Conservation (phyloP, 2,113 vertebrate genomes). For the Porphyrio hochstetteri region DNA sequence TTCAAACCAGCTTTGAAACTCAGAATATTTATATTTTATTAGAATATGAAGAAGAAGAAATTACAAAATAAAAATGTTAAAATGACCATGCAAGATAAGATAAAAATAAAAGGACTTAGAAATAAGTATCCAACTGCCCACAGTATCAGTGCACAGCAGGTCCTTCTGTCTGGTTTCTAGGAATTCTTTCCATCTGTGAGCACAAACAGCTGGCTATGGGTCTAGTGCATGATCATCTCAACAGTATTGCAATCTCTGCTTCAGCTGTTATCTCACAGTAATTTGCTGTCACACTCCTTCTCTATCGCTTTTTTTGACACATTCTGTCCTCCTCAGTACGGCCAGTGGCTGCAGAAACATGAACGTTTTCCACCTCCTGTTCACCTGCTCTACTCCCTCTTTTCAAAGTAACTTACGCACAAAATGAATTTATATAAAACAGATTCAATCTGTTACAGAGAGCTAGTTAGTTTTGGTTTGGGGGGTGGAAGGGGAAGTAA, state of each 20-base stretch:
- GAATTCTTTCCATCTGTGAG: neutral
- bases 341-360: neutral
- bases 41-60: neutral
- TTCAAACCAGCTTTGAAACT: neutral
- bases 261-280: neutral
- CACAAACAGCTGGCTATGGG: neutral
- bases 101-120: neutral
- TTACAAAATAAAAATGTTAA: neutral
- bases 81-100: neutral
- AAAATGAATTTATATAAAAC: neutral
- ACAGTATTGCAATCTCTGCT: neutral
- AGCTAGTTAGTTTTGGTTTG: neutral
- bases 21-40: neutral
- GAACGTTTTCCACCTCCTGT: neutral
- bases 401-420: neutral
- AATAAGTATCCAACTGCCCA: neutral
- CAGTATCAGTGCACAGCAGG: accelerated
- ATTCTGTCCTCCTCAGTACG: neutral
- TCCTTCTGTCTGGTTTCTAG: neutral
- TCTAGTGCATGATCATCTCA: neutral
- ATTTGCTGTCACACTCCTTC: neutral
- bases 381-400: neutral
- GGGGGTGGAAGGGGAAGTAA: neutral
- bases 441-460: neutral
- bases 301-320: neutral